Conservation (phyloP, 2,888 invertebrate species). For the Cataglyphis albicans region DNA sequence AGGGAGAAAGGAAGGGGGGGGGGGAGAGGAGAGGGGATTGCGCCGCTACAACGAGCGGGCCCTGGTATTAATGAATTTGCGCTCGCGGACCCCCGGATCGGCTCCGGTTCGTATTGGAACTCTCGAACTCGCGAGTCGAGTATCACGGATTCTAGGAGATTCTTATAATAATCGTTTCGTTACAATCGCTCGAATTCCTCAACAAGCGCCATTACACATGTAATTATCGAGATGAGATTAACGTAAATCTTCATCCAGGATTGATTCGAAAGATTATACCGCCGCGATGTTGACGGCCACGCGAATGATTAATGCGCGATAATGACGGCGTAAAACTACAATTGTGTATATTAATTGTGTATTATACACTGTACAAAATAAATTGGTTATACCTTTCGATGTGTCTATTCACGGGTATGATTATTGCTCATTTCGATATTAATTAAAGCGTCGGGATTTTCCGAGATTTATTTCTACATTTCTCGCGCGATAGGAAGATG, state of each 20-base stretch:
- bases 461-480: constrained; percentile 38
- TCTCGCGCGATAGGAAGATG: constrained; percentile 27
- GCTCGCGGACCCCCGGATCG: constrained; percentile 32
- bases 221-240: neutral
- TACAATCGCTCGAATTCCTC: neutral
- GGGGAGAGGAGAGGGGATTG: constrained; percentile 3
- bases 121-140: neutral
- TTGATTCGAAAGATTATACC: neutral
- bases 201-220: neutral
- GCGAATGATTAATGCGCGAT: constrained; percentile 20
- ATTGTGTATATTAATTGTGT: constrained; percentile 28
- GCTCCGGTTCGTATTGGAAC: neutral
- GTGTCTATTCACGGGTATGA: constrained; percentile 20
- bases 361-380: constrained; percentile 24
- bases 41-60: constrained; percentile 52
- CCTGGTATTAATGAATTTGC: constrained; percentile 72
- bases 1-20: constrained; percentile 49
- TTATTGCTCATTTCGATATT: constrained; percentile 20
- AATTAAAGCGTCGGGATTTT: constrained; percentile 2
- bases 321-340: constrained; percentile 27
- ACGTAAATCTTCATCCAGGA: neutral
- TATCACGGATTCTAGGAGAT: neutral
- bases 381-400: constrained; percentile 7
- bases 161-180: neutral
- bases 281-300: neutral